Percentiles rank a stretch among this genome's conserved stretches.
Conservation (phyloP, 2,888 invertebrate genomes). For the Melipona bicolor region DNA sequence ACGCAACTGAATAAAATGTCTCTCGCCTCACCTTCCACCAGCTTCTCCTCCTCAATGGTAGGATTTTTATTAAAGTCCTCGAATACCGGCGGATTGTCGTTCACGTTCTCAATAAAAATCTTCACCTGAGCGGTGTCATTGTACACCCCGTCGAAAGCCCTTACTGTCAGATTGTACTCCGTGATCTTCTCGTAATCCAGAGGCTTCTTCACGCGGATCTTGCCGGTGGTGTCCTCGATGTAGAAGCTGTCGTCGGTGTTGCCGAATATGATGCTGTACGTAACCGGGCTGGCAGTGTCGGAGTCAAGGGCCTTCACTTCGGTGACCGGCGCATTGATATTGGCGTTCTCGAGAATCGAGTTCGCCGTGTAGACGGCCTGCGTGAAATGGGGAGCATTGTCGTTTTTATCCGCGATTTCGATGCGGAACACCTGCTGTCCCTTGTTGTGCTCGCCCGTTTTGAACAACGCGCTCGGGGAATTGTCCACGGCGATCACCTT, state of each 20-base stretch:
- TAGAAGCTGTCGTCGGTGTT: conserved; percentile 94
- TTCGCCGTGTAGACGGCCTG: conserved; percentile 90
- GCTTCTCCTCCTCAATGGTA: conserved; percentile 90
- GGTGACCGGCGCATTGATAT: conserved; percentile 92
- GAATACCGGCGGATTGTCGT: conserved; percentile 96
- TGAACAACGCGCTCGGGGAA: conserved; percentile 91
- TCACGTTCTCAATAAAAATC: conserved; percentile 94
- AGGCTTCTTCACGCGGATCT: conserved; percentile 91
- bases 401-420: conserved; percentile 97
- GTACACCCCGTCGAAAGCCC: conserved; percentile 93
- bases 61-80: conserved; percentile 89
- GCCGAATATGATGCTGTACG: conserved; percentile 94
- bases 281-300: conserved; percentile 94
- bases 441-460: conserved; percentile 89
- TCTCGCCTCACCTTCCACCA: conserved; percentile 85
- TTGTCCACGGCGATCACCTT: conserved; percentile 96
- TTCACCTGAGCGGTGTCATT: conserved; percentile 93
- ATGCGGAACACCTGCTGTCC: conserved; percentile 94
- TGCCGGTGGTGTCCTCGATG: conserved; percentile 93
- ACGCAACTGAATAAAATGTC: neutral
- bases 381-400: conserved; percentile 96
- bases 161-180: conserved; percentile 93
- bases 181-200: conserved; percentile 94
- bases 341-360: conserved; percentile 92
- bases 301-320: conserved; percentile 95